Percentiles rank a stretch among this genome's conserved stretches.
phyloP scores from a whole-genome alignment of 2,888 invertebrate species.

The Endotricha flammealis region DNA sequence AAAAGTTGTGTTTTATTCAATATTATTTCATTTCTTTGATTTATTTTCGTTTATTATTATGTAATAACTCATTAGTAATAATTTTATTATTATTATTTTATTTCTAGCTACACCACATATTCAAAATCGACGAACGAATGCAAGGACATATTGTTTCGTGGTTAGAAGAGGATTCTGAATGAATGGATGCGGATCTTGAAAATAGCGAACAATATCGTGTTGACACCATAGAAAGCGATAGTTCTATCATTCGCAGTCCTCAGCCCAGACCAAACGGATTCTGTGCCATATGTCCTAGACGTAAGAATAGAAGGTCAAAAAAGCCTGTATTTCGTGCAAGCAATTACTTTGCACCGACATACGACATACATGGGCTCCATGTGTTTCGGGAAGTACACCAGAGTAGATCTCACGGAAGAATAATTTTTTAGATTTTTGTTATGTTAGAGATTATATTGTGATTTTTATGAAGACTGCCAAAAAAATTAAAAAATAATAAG shows the following conservation, averaged over 20 bases:
- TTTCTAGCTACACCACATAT: conserved; percentile 5
- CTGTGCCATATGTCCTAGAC: too few relatives aligned
- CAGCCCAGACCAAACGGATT: too few relatives aligned
- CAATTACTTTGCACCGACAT: too few relatives aligned
- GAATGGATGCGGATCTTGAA: conserved; percentile 5
- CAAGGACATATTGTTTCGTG: conserved; percentile 5
- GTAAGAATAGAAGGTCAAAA: too few relatives aligned
- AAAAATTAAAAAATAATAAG: too few relatives aligned
- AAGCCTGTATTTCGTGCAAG: too few relatives aligned
- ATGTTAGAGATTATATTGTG: too few relatives aligned
- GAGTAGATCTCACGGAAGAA: too few relatives aligned
- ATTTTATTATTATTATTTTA: background rate
- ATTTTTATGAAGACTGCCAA: too few relatives aligned
- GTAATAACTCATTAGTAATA: conserved; percentile 2
- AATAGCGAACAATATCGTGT: conserved; percentile 6
- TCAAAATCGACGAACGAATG: conserved; percentile 3
- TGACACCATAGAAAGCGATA: conserved; percentile 6
- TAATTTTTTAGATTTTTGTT: too few relatives aligned
- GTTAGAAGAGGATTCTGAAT: conserved; percentile 7
- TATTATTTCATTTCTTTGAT: background rate
- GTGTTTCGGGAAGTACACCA: too few relatives aligned
- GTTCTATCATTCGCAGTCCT: conserved; percentile 6
- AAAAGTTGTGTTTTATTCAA: background rate
- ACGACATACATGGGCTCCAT: too few relatives aligned
- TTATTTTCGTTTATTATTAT: conserved; percentile 7